Base-by-base conservation (phyloP, 2,113 vertebrate species). In the Phalacrocorax aristotelis region DNA sequence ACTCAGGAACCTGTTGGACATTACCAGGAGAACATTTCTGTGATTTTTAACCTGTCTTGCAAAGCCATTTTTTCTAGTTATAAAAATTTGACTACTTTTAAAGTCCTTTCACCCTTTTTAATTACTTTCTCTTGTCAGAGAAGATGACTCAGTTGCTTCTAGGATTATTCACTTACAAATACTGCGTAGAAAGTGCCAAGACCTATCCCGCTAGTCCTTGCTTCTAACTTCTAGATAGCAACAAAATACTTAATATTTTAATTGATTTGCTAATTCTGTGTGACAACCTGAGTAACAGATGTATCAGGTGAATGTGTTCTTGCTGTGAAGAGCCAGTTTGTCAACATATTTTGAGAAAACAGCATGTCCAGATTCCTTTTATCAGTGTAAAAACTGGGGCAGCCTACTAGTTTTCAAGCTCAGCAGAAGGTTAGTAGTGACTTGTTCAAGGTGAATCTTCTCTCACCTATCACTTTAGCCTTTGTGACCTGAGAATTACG, bases 201-300 rank as follows among this genome's bases (percentile, higher is more conserved):
- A 74, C 49, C 15, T 58, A 68, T 78, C 42, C 61, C 40, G 12
- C 42, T 58, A 80, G 34, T 83, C 49, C 58, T 90, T 89, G 21
- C 34, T 93, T 88, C 79, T 86, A 77, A 76, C 46, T 92, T 87
- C 71, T 58, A 81, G 46, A 61, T 12, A 78, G 71, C 49, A 88
- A 90, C 51, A 85, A 94, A 95, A 92, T 86, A 88, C 62, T 92
- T 89, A 74, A 70, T 93, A 88, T 95, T 92, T 92, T 15, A 93
- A 93, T 57, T 88, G 46, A 88, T 96, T 95, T 93, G 22, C 34
- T 95, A 95, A 95, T 85, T 93, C 89, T 96, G 0, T 65, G 58
- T 7, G 34, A 93, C 85, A 95, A 95, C 78, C 65, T 82, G 87
- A 92, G 85, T 79, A 95, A 82, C 66, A 90, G 70, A 83, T 70